phyloP scores from a whole-genome alignment of 2,797 vertebrate genomes.

The Scolopax bukidnonensis region DNA sequence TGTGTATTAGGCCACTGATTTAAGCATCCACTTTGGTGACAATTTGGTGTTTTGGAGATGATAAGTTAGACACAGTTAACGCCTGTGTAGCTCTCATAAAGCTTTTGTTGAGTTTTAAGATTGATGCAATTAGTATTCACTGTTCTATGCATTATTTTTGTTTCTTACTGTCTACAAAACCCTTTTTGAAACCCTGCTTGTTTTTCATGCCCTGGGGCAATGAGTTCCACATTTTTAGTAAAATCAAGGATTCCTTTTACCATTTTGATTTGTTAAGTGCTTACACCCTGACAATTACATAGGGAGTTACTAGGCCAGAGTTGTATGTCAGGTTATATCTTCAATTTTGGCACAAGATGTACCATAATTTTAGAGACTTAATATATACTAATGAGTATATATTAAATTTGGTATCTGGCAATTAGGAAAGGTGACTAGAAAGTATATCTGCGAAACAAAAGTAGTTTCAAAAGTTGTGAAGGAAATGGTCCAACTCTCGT shows the following conservation, averaged over 20 bases:
- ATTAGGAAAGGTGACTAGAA: background rate
- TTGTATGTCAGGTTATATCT: background rate
- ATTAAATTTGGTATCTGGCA: background rate
- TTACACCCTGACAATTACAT: background rate
- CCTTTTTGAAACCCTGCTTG: background rate
- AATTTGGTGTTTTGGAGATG: background rate
- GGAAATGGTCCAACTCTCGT: background rate
- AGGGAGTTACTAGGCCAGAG: background rate
- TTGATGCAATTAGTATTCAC: background rate
- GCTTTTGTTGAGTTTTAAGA: background rate
- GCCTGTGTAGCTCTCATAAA: fast-evolving
- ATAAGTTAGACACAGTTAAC: background rate
- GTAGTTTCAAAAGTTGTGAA: background rate
- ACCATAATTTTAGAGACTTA: background rate
- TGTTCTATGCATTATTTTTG: background rate
- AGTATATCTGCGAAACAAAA: background rate
- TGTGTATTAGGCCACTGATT: background rate
- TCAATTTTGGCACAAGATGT: background rate
- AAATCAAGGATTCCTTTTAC: background rate
- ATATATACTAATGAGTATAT: background rate
- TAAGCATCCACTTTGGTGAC: background rate
- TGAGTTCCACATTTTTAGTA: background rate
- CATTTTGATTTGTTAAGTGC: background rate
- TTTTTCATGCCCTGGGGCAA: background rate
- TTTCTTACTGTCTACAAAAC: background rate